Conservation (phyloP, 2,797 vertebrate genomes). For the Rhabdomys pumilio region DNA sequence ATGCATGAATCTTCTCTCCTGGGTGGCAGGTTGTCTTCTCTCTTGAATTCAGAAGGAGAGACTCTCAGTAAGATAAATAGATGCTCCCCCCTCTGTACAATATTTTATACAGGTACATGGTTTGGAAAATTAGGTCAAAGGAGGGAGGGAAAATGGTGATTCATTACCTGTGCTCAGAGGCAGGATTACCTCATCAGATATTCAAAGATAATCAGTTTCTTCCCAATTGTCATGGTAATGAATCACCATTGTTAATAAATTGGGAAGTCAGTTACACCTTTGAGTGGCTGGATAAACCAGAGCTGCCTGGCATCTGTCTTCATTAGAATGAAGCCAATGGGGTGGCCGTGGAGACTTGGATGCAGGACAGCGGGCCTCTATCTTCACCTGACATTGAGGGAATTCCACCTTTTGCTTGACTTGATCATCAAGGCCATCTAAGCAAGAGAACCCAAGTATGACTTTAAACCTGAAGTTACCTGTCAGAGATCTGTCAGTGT, state of each 20-base stretch:
- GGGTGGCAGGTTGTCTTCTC: conserved; percentile 84
- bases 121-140: conserved; percentile 91
- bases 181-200: conserved; percentile 89
- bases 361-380: not conserved
- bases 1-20: conserved; percentile 85
- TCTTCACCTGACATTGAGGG: not conserved
- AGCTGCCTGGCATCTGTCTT: conserved; percentile 85
- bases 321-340: conserved; percentile 78
- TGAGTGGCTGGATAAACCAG: conserved; percentile 84
- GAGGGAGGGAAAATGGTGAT: conserved; percentile 88
- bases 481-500: conserved; percentile 74
- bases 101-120: conserved; percentile 89
- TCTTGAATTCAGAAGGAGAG: conserved; percentile 87
- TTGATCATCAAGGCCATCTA: conserved; percentile 24
- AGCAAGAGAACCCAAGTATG: conserved; percentile 65
- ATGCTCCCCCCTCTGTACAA: conserved; percentile 81
- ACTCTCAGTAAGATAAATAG: conserved; percentile 89
- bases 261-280: conserved; percentile 86
- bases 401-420: not conserved
- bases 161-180: conserved; percentile 86
- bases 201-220: conserved; percentile 89
- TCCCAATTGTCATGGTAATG: conserved; percentile 86
- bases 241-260: conserved; percentile 87
- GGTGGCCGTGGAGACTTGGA: not conserved
- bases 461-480: conserved; percentile 74